phyloP scores from a whole-genome alignment of 2,888 invertebrate species.

The Zygaena filipendulae region DNA sequence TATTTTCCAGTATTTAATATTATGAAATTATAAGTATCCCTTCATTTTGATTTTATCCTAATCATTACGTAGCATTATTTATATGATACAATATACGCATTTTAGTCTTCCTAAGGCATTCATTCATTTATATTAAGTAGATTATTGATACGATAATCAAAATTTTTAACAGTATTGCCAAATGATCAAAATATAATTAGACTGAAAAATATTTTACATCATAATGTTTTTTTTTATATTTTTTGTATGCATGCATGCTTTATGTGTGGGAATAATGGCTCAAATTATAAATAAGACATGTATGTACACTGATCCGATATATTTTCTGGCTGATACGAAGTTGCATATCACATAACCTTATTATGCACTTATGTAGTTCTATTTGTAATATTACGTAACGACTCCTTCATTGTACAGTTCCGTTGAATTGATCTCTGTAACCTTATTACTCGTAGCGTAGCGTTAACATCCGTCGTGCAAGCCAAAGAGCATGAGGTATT shows the following conservation, averaged over 20 bases:
- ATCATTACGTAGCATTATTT: too few species aligned
- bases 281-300: slow-evolving; percentile 14
- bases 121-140: slow-evolving; percentile 29
- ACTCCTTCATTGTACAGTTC: too few species aligned
- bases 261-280: slow-evolving; percentile 18
- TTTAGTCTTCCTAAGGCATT: slow-evolving; percentile 61
- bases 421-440: slow-evolving; percentile 51
- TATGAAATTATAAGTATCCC: too few species aligned
- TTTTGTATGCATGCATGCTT: slow-evolving; percentile 17
- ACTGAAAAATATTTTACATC: slow-evolving; percentile 47
- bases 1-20: too few species aligned
- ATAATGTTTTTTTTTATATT: slow-evolving; percentile 30
- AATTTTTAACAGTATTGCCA: slow-evolving; percentile 58
- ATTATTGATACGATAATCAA: too few species aligned
- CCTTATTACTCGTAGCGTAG: not conserved
- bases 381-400: too few species aligned
- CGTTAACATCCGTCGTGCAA: slow-evolving; percentile 50
- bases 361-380: too few species aligned
- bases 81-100: too few species aligned
- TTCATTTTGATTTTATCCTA: slow-evolving; percentile 12
- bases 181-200: slow-evolving; percentile 65
- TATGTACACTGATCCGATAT: slow-evolving; percentile 4
- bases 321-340: too few species aligned
- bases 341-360: slow-evolving; percentile 55
- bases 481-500: slow-evolving; percentile 69